These are phyloP conservation scores for Bhutanitis thaidina DNA, from an alignment of 2,888 invertebrate genomes.

Conservation along the genomic window DNA sequence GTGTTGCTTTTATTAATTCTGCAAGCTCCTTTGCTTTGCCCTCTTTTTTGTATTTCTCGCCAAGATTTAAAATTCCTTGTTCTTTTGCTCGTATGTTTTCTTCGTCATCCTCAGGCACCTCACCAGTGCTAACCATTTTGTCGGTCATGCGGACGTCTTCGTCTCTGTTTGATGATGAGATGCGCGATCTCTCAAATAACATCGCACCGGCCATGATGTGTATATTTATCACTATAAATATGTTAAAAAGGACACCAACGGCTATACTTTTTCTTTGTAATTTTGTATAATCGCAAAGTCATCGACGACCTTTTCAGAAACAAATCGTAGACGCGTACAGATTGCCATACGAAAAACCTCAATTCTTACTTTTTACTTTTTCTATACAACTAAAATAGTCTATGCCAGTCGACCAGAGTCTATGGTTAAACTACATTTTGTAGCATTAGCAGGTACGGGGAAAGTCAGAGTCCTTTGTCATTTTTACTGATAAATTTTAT, in stretches of 20 bases:
- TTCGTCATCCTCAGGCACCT: conserved; percentile 90
- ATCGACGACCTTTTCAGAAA: conserved; percentile 76
- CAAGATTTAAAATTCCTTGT: conserved; percentile 95
- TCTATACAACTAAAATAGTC: background rate
- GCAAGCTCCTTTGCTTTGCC: conserved; percentile 95
- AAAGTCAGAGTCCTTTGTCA: too few relatives aligned
- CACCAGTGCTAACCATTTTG: conserved; percentile 88
- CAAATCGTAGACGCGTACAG: conserved; percentile 75
- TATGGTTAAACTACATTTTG: too few relatives aligned
- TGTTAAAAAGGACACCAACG: conserved; percentile 60
- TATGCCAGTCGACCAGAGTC: too few relatives aligned
- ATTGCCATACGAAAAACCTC: conserved; percentile 40
- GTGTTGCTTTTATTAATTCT: conserved; percentile 95
- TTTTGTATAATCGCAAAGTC: conserved; percentile 79
- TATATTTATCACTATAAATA: conserved; percentile 69
- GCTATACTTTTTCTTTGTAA: conserved; percentile 75
- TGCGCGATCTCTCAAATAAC: conserved; percentile 92
- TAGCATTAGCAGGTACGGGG: too few relatives aligned
- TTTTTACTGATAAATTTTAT: too few relatives aligned
- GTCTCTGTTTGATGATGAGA: conserved; percentile 87
- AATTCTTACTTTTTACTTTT: background rate
- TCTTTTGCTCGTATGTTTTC: conserved; percentile 95
- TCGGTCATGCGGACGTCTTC: conserved; percentile 87
- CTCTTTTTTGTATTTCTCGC: conserved; percentile 94
- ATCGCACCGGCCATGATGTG: conserved; percentile 92